Evolutionary conservation across 2,888 invertebrate genomes (phyloP).

Genomic region (Drosophila incognita): DNA sequence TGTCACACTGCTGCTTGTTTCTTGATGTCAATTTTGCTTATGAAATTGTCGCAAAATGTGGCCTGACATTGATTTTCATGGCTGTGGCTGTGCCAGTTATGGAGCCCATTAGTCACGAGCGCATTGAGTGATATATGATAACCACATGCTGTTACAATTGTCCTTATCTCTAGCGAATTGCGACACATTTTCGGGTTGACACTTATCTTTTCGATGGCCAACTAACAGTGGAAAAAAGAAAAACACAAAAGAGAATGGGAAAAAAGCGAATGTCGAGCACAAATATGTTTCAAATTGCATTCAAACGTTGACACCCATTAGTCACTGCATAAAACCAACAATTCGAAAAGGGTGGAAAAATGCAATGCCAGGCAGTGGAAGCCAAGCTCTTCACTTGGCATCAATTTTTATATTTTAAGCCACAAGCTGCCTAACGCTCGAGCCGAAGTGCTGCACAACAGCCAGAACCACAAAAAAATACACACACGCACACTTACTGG

Average conservation of each 20-base stretch:
- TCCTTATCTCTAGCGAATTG: slow-evolving; percentile 24
- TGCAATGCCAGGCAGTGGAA: slow-evolving; percentile 21
- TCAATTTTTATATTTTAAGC: slow-evolving; percentile 79
- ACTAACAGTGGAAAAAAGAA: slow-evolving; percentile 16
- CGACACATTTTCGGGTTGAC: slow-evolving; percentile 1
- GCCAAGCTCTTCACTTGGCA: slow-evolving; percentile 72
- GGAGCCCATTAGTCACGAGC: slow-evolving; percentile 64
- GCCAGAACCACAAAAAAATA: slow-evolving; percentile 12
- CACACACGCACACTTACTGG: not conserved
- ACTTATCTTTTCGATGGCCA: slow-evolving; percentile 26
- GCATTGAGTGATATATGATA: slow-evolving; percentile 73
- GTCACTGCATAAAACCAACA: slow-evolving; percentile 36
- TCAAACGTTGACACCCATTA: slow-evolving; percentile 76
- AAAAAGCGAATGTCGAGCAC: slow-evolving; percentile 31
- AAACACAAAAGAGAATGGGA: slow-evolving; percentile 5
- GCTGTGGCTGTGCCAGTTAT: slow-evolving; percentile 41
- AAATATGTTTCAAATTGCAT: slow-evolving; percentile 76
- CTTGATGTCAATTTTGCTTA: slow-evolving; percentile 59
- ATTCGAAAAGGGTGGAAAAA: slow-evolving; percentile 44
- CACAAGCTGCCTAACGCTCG: slow-evolving; percentile 69
- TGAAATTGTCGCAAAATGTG: slow-evolving; percentile 65
- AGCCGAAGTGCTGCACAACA: slow-evolving; percentile 37
- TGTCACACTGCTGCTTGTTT: slow-evolving; percentile 21
- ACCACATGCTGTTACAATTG: slow-evolving; percentile 53
- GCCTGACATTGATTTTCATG: slow-evolving; percentile 62